phyloP scores from a whole-genome alignment of 2,113 vertebrate genomes.

The Kryptolebias marmoratus region DNA sequence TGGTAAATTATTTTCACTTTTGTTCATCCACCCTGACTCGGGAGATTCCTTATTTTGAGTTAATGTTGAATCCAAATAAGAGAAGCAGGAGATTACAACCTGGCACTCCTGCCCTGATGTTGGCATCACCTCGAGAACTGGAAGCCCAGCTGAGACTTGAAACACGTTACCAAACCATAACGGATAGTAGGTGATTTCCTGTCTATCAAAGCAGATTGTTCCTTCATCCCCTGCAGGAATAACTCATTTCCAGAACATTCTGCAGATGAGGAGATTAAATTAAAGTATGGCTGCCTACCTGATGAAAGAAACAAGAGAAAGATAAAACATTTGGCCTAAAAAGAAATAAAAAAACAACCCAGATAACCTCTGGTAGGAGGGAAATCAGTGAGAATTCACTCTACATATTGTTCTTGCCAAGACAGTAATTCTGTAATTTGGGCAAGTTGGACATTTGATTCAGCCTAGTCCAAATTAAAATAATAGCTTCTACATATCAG shows the following conservation, averaged over 20 bases:
- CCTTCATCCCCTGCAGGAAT: slow-evolving; percentile 57
- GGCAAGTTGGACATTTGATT: slow-evolving; percentile 69
- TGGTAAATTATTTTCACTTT: slow-evolving; percentile 8
- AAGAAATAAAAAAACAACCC: too few species aligned
- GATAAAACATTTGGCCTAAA: slow-evolving; percentile 65
- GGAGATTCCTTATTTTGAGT: slow-evolving; percentile 31
- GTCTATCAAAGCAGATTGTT: slow-evolving; percentile 44
- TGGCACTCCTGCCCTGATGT: slow-evolving; percentile 47
- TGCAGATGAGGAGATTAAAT: slow-evolving; percentile 59
- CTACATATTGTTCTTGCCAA: slow-evolving; percentile 62
- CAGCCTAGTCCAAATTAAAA: slow-evolving; percentile 70
- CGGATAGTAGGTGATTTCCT: slow-evolving; percentile 61
- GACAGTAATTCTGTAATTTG: slow-evolving; percentile 71
- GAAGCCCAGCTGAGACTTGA: slow-evolving; percentile 50
- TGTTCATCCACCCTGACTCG: slow-evolving; percentile 17
- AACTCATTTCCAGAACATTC: slow-evolving; percentile 64
- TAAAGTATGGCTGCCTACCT: slow-evolving; percentile 64
- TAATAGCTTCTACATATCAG: too few species aligned
- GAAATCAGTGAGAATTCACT: slow-evolving; percentile 68
- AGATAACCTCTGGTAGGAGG: slow-evolving; percentile 63
- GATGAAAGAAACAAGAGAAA: slow-evolving; percentile 67
- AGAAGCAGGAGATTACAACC: slow-evolving; percentile 41
- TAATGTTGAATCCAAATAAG: slow-evolving; percentile 47
- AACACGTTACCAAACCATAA: slow-evolving; percentile 63
- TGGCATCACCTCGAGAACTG: slow-evolving; percentile 58